Conservation (phyloP, 2,888 invertebrate genomes). For the Thysanoteuthis rhombus region DNA sequence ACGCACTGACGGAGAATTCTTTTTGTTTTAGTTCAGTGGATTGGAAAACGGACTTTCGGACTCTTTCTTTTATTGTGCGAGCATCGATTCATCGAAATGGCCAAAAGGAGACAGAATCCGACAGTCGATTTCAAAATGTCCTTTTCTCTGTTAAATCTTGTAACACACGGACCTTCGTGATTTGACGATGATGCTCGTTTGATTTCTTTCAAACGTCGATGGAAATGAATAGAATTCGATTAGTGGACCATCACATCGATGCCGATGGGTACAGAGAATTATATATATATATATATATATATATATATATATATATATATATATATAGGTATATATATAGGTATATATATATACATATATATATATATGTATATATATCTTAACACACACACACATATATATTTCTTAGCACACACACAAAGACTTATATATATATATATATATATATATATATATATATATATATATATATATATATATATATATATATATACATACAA, state of each 20-base stretch:
- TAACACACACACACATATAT: too few species aligned
- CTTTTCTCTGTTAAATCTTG: not conserved
- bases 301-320: constrained; percentile 29
- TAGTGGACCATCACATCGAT: not conserved
- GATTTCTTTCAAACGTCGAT: not conserved
- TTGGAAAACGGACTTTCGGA: not conserved
- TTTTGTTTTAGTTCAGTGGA: not conserved
- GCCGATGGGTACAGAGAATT: too few species aligned
- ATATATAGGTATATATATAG: too few species aligned
- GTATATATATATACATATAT: too few species aligned
- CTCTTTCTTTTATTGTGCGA: not conserved
- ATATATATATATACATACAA: too few species aligned
- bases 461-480: too few species aligned
- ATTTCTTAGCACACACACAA: too few species aligned
- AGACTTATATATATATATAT: too few species aligned
- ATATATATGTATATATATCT: not conserved
- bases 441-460: too few species aligned
- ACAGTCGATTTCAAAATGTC: not conserved
- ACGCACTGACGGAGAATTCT: not conserved
- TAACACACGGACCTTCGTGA: not conserved
- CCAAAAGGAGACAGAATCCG: too few species aligned
- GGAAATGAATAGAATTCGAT: not conserved
- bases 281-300: not conserved
- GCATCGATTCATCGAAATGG: not conserved
- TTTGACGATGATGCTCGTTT: not conserved